Percentiles rank a stretch among this genome's conserved stretches.
phyloP scores from a whole-genome alignment of 1,140 invertebrate genomes.

The Pseudobourletiella spinata region DNA sequence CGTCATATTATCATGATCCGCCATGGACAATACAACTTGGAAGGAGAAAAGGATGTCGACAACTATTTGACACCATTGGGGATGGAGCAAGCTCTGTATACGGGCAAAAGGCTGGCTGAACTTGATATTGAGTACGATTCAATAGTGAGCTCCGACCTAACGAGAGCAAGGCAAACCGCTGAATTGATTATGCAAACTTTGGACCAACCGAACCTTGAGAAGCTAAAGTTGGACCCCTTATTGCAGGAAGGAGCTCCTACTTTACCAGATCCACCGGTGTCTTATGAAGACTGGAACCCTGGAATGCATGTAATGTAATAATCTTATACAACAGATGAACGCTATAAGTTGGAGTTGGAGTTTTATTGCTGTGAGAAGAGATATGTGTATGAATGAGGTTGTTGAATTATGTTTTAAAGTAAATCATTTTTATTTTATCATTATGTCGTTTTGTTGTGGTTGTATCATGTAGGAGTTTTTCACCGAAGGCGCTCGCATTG shows the following conservation, averaged over 20 bases:
- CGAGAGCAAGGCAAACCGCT: conserved; percentile 81
- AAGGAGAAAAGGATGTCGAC: conserved; percentile 46
- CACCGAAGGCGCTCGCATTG: conserved; percentile 90
- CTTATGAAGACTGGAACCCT: conserved; percentile 60
- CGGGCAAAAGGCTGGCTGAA: conserved; percentile 64
- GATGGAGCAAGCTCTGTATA: conserved; percentile 64
- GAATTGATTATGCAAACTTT: conserved; percentile 60
- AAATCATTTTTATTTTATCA: not conserved
- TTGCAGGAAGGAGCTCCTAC: conserved; percentile 87
- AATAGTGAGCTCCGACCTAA: conserved; percentile 84
- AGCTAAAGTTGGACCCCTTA: conserved; percentile 47
- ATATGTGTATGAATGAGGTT: too few species aligned
- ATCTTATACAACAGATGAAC: not conserved
- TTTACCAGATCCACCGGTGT: conserved; percentile 72
- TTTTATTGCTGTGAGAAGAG: too few species aligned
- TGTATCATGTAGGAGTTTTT: conserved; percentile 91
- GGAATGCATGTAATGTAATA: conserved; percentile 60
- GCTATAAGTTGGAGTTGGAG: not conserved
- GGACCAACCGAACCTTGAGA: not conserved
- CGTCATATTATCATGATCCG: conserved; percentile 83
- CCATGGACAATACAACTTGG: conserved; percentile 85
- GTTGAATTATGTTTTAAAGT: too few species aligned
- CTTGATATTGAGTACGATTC: conserved; percentile 66
- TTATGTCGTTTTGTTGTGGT: conserved; percentile 37
- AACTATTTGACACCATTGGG: conserved; percentile 19